Evolutionary conservation across 1,140 invertebrate genomes (phyloP), one percentile per base, ranked within the genome.

Genomic region (Galleria mellonella): DNA sequence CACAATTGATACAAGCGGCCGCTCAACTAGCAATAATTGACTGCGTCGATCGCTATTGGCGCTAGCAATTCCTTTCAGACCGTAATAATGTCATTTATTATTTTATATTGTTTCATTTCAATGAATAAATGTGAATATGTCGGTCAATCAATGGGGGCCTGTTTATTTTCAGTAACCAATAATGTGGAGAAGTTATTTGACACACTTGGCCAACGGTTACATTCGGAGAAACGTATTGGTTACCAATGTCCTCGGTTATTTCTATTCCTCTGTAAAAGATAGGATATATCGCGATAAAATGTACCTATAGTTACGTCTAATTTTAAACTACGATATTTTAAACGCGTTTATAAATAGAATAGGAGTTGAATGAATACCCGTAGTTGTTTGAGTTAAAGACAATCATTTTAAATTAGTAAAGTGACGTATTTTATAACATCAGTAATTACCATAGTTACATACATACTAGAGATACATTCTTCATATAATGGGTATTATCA

Each of bases 11-110:
- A 59, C 59, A 28, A 50, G 46, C 63, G 62, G 67, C 59, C 69
- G 65, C 63, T 77, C 72, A 79, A 83, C 69, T 49, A 75, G 66
- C 51, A 66, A 71, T 76, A 83, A 83, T 83, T 82, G 77, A 71
- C 71, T 65, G 59, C 52, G 47, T 43, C 49, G 53, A 72, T 65
- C 60, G 55, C 54, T 64, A 23, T 23, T 23, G 17, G 17, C 17
- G 52, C 28, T 51, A 50, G 37, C 55, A 51, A 46, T 62, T 50
- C 27, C 38, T 42, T 32, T 10, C 12, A 14, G 13, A n/a, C 8
- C n/a, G 9, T 15, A 17, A 17, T 40, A 44, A 36, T 23, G 17
- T 3, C 17, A 23, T 23, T 23, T 23, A 23, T 23, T 2, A 23
- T 23, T 23, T 7, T 37, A 13, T 17, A 37, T 37, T 37, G 35